Evolutionary conservation across 2,113 vertebrate species (phyloP).

Genomic region (Globicephala melas): DNA sequence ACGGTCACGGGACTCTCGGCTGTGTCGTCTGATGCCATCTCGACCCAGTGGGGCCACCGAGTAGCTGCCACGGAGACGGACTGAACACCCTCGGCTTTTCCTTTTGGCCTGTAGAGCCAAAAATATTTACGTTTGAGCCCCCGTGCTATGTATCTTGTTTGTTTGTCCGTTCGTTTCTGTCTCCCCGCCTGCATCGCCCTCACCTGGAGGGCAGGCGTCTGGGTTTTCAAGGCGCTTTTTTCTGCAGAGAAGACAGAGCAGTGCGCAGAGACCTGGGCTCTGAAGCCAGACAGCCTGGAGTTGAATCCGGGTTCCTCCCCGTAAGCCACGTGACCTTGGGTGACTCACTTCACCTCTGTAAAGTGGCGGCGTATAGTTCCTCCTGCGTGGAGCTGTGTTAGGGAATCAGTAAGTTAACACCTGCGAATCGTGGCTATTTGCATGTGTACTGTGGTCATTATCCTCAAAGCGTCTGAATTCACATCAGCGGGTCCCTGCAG

Average conservation of each 20-base stretch:
- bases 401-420: too few species aligned
- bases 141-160: background rate
- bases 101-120: background rate
- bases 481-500: background rate
- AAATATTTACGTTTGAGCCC: background rate
- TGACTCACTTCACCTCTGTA: background rate
- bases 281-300: background rate
- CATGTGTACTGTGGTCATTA: background rate
- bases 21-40: rapidly evolving
- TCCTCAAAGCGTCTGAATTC: background rate
- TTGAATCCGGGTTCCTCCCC: background rate
- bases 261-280: too few species aligned
- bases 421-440: too few species aligned
- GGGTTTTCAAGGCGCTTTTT: background rate
- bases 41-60: background rate
- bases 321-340: background rate
- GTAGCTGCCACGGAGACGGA: background rate
- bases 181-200: background rate
- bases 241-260: background rate
- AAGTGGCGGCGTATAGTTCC: background rate
- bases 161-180: background rate
- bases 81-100: background rate
- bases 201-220: background rate
- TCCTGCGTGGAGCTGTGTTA: background rate
- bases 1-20: rapidly evolving